These are phyloP conservation scores for Eidolon dupreanum DNA, from an alignment of 2,797 vertebrate genomes.

Conservation along the genomic window DNA sequence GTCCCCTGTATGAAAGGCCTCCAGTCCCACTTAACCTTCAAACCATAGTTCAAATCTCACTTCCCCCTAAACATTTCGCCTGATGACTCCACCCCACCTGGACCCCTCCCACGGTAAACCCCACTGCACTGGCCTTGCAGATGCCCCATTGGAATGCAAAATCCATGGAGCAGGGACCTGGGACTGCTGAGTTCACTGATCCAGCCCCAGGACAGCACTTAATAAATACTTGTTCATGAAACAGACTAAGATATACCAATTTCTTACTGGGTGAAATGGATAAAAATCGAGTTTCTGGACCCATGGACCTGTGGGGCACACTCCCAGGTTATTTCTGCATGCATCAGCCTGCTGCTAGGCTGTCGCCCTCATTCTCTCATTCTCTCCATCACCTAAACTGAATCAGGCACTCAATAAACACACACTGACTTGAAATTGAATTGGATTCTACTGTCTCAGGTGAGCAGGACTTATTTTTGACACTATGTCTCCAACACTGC, in stretches of 20 bases:
- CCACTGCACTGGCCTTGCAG: background rate
- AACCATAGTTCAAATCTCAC: background rate
- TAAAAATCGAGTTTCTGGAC: slow-evolving; percentile 5
- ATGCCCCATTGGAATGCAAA: background rate
- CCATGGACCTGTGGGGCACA: background rate
- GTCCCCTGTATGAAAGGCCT: background rate
- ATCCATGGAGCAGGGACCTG: background rate
- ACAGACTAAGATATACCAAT: background rate
- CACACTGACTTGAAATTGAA: slow-evolving; percentile 55
- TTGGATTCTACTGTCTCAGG: slow-evolving; percentile 54
- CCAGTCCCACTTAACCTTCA: background rate
- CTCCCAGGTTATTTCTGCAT: slow-evolving; percentile 9
- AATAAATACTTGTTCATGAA: slow-evolving; percentile 15
- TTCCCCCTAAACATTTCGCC: background rate
- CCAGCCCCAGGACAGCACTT: background rate
- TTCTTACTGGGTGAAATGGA: slow-evolving; percentile 4
- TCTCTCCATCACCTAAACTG: slow-evolving; percentile 56
- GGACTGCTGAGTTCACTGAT: background rate
- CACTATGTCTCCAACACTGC: background rate
- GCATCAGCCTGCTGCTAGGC: background rate
- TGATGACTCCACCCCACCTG: background rate
- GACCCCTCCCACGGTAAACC: background rate
- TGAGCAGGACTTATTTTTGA: slow-evolving; percentile 53
- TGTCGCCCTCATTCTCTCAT: background rate
- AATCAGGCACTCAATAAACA: slow-evolving; percentile 68